Base-by-base conservation (phyloP, 2,113 vertebrate genomes). In the Pantherophis guttatus region DNA sequence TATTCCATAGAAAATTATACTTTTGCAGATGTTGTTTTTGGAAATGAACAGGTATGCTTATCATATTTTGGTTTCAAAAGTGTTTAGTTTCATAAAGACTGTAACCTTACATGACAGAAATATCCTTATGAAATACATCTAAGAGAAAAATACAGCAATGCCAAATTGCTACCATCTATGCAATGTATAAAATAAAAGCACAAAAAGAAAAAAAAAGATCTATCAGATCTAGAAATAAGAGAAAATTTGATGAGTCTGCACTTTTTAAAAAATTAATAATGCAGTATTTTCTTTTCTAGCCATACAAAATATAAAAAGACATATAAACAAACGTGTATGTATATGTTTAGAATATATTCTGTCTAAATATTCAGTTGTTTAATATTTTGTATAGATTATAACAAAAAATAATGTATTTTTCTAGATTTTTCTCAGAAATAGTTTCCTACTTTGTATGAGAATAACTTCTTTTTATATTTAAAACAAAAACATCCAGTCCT, bases 11-110 rank as follows among this genome's bases (percentile, higher is more conserved):
- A 98, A 95, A 98, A 98, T 92, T 98, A 98, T 94, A 99, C 97
- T 0, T 99, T 99, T 98, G 98, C 99, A 94, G 99, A 99, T 95
- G 98, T 99, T 90, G 98, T 98, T 95, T 98, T 99, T 95, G 99
- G 99, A 97, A 99, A 97, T 86, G 99, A 99, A 94, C 98, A 98
- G 98, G 99, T 99, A 98, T 93, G 96, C 89, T 94, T 90, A 53
- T 55, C 85, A 57, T 93, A 23, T 53, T 90, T 93, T 85, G 52
- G 19, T 88, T 81, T 33, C 17, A 44, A 44, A 11, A 29, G 9
- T 50, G 53, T 50, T 55, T 29, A 11, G 19, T 81, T 17, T 44
- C 62, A 91, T 52, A 39, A n/a, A 24, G 10, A 87, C 8, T 57
- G 29, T 57, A 13, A 81, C 8, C 9, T 48, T 89, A 58, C 39